These are phyloP conservation scores for Centropristis striata DNA, from an alignment of 2,113 vertebrate genomes.

Conservation along the genomic window DNA sequence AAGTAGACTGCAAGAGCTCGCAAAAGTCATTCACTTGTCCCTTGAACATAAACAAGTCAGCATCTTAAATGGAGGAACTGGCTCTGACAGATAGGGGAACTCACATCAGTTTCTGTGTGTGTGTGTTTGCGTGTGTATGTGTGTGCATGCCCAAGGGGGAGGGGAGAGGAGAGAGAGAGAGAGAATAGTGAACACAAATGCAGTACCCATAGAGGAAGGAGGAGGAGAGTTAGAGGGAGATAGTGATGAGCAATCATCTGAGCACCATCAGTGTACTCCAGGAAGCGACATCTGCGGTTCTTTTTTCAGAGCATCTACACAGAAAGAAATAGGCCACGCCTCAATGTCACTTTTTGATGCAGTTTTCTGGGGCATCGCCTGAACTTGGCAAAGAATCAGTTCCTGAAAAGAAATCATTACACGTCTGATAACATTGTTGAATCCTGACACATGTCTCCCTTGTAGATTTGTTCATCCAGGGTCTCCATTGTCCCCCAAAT, in stretches of 20 bases:
- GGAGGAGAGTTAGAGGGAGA: conserved; percentile 64
- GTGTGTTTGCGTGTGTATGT: conserved; percentile 51
- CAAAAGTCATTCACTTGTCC: conserved; percentile 56
- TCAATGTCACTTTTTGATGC: conserved; percentile 16
- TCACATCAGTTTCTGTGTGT: conserved; percentile 79
- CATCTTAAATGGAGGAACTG: conserved; percentile 86
- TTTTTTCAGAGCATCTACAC: conserved; percentile 39
- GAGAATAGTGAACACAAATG: conserved; percentile 57
- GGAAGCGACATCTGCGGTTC: conserved; percentile 60
- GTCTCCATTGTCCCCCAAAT: conserved; percentile 27
- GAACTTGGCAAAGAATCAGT: conserved; percentile 15
- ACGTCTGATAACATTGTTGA: conserved; percentile 37
- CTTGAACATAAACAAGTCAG: conserved; percentile 79
- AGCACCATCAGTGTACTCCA: conserved; percentile 61
- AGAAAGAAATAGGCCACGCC: conserved; percentile 46
- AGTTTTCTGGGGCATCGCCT: conserved; percentile 4
- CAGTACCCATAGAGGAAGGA: conserved; percentile 67
- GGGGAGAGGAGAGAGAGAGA: conserved; percentile 47
- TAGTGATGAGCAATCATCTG: conserved; percentile 76
- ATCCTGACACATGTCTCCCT: conserved; percentile 5
- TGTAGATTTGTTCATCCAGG: conserved; percentile 26
- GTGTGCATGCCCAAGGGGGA: conserved; percentile 67
- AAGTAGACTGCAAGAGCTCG: conserved; percentile 25
- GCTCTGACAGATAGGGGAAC: conserved; percentile 87
- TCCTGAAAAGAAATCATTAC: conserved; percentile 15